phyloP scores from a whole-genome alignment of 1,140 invertebrate genomes.

The Lepidurus arcticus region DNA sequence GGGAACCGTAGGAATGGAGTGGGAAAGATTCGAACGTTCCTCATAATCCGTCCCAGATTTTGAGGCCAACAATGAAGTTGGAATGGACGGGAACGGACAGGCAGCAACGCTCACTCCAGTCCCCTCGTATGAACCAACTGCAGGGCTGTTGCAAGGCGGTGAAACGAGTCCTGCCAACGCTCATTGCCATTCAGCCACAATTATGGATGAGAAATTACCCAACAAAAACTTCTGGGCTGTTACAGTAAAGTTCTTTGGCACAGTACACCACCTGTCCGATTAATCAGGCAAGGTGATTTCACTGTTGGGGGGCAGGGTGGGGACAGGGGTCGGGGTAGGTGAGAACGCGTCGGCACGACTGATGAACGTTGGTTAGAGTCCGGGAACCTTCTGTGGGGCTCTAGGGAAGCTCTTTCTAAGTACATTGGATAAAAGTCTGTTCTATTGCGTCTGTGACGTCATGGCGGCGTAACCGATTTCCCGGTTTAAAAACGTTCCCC shows the following conservation, averaged over 20 bases:
- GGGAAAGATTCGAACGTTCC: background rate
- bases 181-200: background rate
- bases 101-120: background rate
- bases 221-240: too few species aligned
- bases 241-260: too few species aligned
- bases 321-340: background rate
- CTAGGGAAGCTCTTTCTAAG: background rate
- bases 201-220: background rate
- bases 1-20: too few species aligned
- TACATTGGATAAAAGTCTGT: background rate
- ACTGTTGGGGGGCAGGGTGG: background rate
- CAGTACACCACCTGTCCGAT: too few species aligned
- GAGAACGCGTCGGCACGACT: background rate
- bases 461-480: background rate
- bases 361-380: background rate
- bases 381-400: background rate
- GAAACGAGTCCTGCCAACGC: background rate
- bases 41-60: background rate
- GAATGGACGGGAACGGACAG: background rate
- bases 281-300: background rate
- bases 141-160: background rate
- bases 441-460: background rate
- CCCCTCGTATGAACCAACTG: background rate
- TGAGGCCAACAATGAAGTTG: background rate
- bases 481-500: background rate